Evolutionary conservation across 1,140 invertebrate genomes (phyloP), one percentile per base, ranked within the genome.

Genomic region (Brachionus calyciflorus): DNA sequence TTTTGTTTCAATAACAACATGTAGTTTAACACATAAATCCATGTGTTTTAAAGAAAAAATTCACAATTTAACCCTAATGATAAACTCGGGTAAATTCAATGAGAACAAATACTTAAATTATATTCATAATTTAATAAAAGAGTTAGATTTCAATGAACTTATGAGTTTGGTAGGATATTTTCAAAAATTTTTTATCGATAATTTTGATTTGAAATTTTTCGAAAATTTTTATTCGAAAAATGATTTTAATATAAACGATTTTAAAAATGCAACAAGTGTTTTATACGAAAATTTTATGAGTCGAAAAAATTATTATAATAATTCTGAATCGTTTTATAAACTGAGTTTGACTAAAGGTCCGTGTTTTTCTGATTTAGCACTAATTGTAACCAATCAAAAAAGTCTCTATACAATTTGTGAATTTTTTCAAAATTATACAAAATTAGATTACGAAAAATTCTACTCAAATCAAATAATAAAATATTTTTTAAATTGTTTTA

Each of bases 1-100:
- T 41, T 73, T 65, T 65, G 19, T 65, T 12, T 65, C 60, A 21
- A 41, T 65, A 12, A 65, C 60, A n/a, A 44, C 60, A 46, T 65
- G 60, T 44, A 65, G 44, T 28, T 17, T 65, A 14, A 65, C 60
- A 3, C 10, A 1, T 9, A 65, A 65, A 44, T 65, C 41, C 12
- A 65, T 0, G 24, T 65, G 60, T 28, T 26, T 65, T 0, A 41
- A 46, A 26, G 33, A 41, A 5, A 65, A 65, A 41, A 65, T 65
- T 1, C 21, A 44, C 19, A 65, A 65, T 65, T 17, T 65, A 17
- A 44, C 37, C 19, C 28, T n/a, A 9, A 7, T 44, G 0, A 24
- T 65, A 44, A 12, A 10, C 17, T 5, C 7, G 1, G 57, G 7
- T 40, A 19, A 17, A 12, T 44, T 65, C 3, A 65, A 65, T 65